phyloP scores from a whole-genome alignment of 2,888 invertebrate genomes.

The Diaperis boleti region DNA sequence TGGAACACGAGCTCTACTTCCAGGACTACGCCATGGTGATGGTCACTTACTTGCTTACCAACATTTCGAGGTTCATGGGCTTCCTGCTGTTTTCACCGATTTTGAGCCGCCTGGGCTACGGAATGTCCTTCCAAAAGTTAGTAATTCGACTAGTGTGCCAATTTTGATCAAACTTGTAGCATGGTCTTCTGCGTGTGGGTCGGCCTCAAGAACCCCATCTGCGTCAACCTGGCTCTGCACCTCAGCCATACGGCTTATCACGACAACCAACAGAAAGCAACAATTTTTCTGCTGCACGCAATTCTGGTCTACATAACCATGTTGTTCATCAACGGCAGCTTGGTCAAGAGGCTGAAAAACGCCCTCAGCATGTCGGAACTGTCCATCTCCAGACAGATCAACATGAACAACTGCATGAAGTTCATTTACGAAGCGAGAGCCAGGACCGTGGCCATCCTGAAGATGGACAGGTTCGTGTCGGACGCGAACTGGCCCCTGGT shows the following conservation, averaged over 20 bases:
- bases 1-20: not conserved
- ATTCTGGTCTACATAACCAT: no score
- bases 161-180: no score
- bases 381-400: not conserved
- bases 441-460: not conserved
- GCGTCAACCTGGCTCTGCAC: not conserved
- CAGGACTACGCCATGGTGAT: not conserved
- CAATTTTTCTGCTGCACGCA: no score
- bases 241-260: not conserved
- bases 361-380: slow-evolving; percentile 3
- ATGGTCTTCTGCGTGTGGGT: slow-evolving; percentile 74
- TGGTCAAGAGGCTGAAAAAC: no score
- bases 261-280: not conserved
- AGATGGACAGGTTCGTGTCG: slow-evolving; percentile 21
- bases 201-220: slow-evolving; percentile 71
- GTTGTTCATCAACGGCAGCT: no score
- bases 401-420: slow-evolving; percentile 26
- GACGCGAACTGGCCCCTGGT: slow-evolving; percentile 21
- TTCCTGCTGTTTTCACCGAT: slow-evolving; percentile 68
- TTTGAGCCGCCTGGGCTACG: slow-evolving; percentile 70
- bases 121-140: slow-evolving; percentile 72
- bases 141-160: no score
- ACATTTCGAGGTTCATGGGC: not conserved
- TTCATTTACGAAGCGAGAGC: slow-evolving; percentile 6
- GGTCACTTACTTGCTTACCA: not conserved